Percentiles rank a stretch among this genome's conserved stretches.
Evolutionary conservation across 1,140 invertebrate species (phyloP).

Genomic region (Phenacoccus solenopsis): DNA sequence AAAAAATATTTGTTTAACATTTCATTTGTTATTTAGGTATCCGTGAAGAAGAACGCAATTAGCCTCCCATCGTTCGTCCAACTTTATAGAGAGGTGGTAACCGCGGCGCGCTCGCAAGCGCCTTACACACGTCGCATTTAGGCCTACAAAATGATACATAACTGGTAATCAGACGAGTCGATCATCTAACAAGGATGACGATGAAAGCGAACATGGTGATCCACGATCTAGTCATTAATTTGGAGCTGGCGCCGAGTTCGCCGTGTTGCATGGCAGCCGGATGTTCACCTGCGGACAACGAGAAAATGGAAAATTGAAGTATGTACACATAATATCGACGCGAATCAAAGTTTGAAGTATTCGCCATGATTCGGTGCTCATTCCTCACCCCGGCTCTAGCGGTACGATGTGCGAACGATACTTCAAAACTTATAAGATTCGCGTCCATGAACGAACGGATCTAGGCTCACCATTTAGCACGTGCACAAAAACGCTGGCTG

Average conservation of each 20-base stretch:
- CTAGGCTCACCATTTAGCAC: conserved; percentile 67
- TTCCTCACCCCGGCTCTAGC: background rate
- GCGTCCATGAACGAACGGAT: background rate
- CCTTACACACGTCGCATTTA: no score
- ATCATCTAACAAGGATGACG: conserved; percentile 23
- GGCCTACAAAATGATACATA: no score
- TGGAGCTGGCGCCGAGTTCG: conserved; percentile 41
- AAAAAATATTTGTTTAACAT: no score
- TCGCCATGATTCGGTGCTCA: background rate
- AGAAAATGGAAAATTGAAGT: no score
- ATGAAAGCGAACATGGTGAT: conserved; percentile 21
- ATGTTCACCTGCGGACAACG: conserved; percentile 77
- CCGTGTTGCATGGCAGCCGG: conserved; percentile 82
- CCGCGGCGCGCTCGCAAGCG: no score
- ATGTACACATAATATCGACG: no score
- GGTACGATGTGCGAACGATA: background rate
- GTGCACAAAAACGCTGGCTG: conserved; percentile 73
- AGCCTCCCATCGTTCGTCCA: no score
- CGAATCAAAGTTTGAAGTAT: background rate
- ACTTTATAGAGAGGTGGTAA: no score
- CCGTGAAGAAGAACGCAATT: no score
- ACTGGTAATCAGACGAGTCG: no score
- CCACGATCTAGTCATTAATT: conserved; percentile 20
- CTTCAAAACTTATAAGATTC: background rate
- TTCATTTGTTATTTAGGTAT: no score